Base-by-base conservation (phyloP, 2,797 vertebrate species). In the Myripristis murdjan region DNA sequence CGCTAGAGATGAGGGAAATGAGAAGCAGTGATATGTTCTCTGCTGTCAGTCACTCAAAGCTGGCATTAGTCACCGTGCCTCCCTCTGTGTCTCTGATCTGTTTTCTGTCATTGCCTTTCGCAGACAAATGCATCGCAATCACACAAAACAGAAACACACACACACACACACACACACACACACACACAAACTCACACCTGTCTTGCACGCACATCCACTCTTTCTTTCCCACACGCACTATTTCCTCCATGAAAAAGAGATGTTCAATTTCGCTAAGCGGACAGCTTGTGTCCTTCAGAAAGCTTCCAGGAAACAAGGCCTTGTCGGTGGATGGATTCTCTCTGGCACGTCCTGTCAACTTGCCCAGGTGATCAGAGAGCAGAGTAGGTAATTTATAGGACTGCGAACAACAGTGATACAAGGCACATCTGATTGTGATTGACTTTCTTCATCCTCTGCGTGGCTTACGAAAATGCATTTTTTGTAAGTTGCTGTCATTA, bases 251-350 rank as follows among this genome's bases (percentile, higher is more conserved):
- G 71, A 87, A 91, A 92, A 84, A 78, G 84, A 90, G 84, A 90
- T 91, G 87, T 91, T 89, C 89, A 92, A 91, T 92, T 91, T 33
- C 33, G 77, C 83, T 89, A 90, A 89, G 80, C 88, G 89, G 90
- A 91, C 90, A 90, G 87, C 81, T 86, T 48, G 63, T 63, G 90
- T 90, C 91, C 91, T 91, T 93, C 91, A 82, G 78, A 75, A 77
- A 69, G 81, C 72, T 16, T 53, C 79, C 78, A 66, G 75, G 79
- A 88, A 84, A 87, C 80, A 82, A 88, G 87, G 81, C 85, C 89
- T 82, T 81, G 87, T 85, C 69, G 56, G 47, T 75, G 82, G 78
- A 91, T 85, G 87, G 85, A 87, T 91, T 83, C 83, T 89, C 66
- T 61, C 64, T 26, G 79, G 52, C 70, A 66, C 58, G 20, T 89